Conservation (phyloP, 2,888 invertebrate species). For the Molanna angustata region DNA sequence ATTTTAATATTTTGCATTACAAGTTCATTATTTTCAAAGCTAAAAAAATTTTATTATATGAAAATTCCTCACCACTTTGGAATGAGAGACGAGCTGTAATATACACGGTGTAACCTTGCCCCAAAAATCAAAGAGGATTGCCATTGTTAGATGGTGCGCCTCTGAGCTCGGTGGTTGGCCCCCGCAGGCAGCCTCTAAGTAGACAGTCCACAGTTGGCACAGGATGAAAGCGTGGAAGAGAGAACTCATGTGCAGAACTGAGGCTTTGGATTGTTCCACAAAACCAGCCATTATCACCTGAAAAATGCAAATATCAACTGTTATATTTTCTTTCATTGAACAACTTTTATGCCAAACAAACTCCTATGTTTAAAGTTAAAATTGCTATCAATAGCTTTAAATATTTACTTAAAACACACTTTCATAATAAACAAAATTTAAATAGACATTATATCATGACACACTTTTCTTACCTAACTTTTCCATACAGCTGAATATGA, state of each 20-base stretch:
- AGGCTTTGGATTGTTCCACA: conserved; percentile 91
- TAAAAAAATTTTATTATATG: conserved; percentile 31
- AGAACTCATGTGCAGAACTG: conserved; percentile 92
- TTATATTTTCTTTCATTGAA: too few species aligned
- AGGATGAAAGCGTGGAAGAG: conserved; percentile 96
- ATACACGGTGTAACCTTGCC: conserved; percentile 95
- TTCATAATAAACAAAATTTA: too few species aligned
- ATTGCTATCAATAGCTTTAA: too few species aligned
- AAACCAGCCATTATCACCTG: conserved; percentile 91
- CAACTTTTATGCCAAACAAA: too few species aligned
- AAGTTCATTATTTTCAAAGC: too few species aligned
- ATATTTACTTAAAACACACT: too few species aligned
- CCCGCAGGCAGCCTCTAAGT: conserved; percentile 85
- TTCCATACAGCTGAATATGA: too few species aligned
- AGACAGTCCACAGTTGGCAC: conserved; percentile 98
- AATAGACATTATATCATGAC: too few species aligned
- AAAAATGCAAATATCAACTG: too few species aligned
- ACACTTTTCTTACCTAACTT: too few species aligned
- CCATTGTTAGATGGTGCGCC: conserved; percentile 69
- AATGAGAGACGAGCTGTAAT: conserved; percentile 85
- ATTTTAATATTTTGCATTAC: too few species aligned
- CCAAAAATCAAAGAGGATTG: conserved; percentile 96
- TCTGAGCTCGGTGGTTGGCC: conserved; percentile 66
- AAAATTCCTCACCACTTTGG: conserved; percentile 72
- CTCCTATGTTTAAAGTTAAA: too few species aligned